Conservation (phyloP, 1,140 invertebrate species). For the Aphaenogaster rudis region DNA sequence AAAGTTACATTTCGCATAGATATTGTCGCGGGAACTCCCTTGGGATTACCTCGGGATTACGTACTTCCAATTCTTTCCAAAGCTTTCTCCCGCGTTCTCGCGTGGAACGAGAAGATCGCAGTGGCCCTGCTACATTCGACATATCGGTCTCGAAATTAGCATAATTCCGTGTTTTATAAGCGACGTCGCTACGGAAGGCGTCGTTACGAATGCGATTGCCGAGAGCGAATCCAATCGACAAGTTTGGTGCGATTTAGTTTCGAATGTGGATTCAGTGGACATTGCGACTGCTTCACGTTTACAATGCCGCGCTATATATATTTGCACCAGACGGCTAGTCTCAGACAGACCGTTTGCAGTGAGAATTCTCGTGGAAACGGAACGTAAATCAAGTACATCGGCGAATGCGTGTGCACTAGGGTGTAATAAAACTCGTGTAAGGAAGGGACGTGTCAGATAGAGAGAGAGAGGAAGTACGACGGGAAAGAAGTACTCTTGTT, state of each 20-base stretch:
- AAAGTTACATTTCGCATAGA: constrained; percentile 75
- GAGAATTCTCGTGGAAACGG: constrained; percentile 44
- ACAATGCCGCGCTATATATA: constrained; percentile 16
- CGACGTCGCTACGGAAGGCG: constrained; percentile 46
- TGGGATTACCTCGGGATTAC: constrained; percentile 23
- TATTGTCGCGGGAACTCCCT: constrained; percentile 7
- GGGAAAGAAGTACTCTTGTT: not conserved
- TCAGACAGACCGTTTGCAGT: constrained; percentile 41
- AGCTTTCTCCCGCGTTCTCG: not conserved
- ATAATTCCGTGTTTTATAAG: constrained; percentile 82
- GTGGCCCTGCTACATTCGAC: not conserved
- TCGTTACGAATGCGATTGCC: not conserved
- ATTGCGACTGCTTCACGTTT: constrained; percentile 28
- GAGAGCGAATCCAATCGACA: constrained; percentile 39
- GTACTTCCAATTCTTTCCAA: constrained; percentile 31
- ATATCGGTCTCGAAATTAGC: constrained; percentile 75
- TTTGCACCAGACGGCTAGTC: constrained; percentile 32
- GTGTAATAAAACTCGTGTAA: constrained; percentile 55
- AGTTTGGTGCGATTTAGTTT: constrained; percentile 35
- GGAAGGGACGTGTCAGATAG: constrained; percentile 39
- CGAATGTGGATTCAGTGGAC: constrained; percentile 38
- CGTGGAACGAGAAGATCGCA: constrained; percentile 12
- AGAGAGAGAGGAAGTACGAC: not conserved
- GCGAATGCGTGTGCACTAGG: constrained; percentile 48
- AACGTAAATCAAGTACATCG: constrained; percentile 51